phyloP scores from a whole-genome alignment of 2,113 vertebrate species.

The Neolamprologus ventralis region DNA sequence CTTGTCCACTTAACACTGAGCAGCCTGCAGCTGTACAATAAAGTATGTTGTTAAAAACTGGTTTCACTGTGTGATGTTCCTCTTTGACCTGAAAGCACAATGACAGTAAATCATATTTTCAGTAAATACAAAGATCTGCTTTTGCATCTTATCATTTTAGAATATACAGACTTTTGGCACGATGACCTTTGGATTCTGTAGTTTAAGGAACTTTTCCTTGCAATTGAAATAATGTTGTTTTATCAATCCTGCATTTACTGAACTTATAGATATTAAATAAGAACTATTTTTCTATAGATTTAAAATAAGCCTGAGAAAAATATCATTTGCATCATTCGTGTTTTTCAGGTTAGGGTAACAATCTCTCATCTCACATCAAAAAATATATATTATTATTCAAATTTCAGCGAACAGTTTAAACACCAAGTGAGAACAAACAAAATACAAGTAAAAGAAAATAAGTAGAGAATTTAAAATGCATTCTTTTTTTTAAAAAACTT shows the following conservation, averaged over 20 bases:
- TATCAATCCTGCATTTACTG: neutral
- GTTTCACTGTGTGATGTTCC: neutral
- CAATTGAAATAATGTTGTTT: neutral
- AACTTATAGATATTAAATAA: neutral
- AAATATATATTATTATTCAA: neutral
- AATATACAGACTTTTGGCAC: neutral
- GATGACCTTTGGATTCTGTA: accelerated
- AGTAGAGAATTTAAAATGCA: neutral
- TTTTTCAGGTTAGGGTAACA: neutral
- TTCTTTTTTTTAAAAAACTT: no score
- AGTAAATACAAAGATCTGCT: neutral
- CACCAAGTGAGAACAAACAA: accelerated
- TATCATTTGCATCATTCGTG: accelerated
- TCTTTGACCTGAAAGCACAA: accelerated
- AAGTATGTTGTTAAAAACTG: neutral
- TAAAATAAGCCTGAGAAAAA: accelerated
- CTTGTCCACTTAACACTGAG: neutral
- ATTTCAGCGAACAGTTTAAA: accelerated
- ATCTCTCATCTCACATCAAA: neutral
- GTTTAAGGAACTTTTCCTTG: accelerated
- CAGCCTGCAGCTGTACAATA: neutral
- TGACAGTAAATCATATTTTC: neutral
- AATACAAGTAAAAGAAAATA: neutral
- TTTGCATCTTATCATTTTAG: accelerated
- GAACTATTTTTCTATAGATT: neutral